Evolutionary conservation across 2,797 vertebrate species (phyloP).

Genomic region (Micropoecilia bifurca): DNA sequence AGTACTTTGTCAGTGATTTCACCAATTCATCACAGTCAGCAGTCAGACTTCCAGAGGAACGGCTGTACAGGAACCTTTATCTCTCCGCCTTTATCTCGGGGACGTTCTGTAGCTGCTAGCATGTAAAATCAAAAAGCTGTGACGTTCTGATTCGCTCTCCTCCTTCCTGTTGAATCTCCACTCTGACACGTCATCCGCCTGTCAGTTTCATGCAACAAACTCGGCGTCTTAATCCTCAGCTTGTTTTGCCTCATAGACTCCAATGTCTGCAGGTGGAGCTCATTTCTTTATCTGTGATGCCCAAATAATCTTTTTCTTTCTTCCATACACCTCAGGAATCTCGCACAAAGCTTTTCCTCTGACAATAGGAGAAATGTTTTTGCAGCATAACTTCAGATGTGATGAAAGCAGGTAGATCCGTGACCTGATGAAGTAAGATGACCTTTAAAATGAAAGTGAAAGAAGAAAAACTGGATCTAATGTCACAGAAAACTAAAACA

Average conservation of each 20-base stretch:
- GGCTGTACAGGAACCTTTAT: slow-evolving; percentile 17
- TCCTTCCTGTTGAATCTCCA: background rate
- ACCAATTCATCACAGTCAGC: slow-evolving; percentile 68
- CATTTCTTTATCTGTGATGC: background rate
- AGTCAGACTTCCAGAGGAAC: slow-evolving; percentile 26
- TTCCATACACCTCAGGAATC: background rate
- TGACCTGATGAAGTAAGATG: background rate
- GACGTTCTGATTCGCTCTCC: background rate
- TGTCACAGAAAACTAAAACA: background rate
- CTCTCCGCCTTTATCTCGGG: slow-evolving; percentile 9
- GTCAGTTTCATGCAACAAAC: background rate
- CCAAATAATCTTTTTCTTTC: slow-evolving; percentile 5
- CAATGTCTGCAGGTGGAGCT: slow-evolving; percentile 9
- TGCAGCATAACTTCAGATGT: background rate
- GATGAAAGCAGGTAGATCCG: background rate
- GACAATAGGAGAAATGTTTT: background rate
- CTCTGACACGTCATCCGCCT: background rate
- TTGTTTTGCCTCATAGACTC: slow-evolving; percentile 11
- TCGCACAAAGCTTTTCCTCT: background rate
- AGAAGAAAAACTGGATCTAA: background rate
- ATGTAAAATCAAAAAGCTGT: background rate
- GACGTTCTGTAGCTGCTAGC: slow-evolving; percentile 17
- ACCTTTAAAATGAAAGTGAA: background rate
- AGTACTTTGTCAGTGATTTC: slow-evolving; percentile 63
- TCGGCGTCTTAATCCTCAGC: background rate